Base-by-base conservation (phyloP, 1,140 invertebrate species). In the Drosophila tsacasi region DNA sequence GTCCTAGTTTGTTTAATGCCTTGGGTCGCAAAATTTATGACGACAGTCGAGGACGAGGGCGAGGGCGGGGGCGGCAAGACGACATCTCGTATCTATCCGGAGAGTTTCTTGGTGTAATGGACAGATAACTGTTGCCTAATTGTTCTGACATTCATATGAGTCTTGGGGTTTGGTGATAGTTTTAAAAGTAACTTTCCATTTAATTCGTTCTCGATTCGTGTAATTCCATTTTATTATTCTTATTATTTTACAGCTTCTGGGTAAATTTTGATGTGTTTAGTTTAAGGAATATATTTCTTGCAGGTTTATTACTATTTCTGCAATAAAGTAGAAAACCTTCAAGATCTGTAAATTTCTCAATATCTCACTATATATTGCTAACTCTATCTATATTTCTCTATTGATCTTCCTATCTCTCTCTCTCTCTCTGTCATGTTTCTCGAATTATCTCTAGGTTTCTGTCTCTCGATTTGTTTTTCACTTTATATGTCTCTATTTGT, bases 41-140 rank as follows among this genome's bases (percentile, higher is more conserved):
- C 35, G 63, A 60, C 63, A 55, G 49, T 13, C 23, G 27, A 25
- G 42, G 37, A 7, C 12, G 52, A 32, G 50, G 35, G 30, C 15
- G 25, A 32, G 37, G 25, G 30, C 10, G 35, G n/a, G 39, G 17
- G 8, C 17, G 52, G 21, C 32, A 17, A 47, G 44, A 47, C 32
- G 25, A n/a, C 25, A 47, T 44, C 57, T 65, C 63, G 39, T 66
- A 66, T 73, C 67, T 72, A 60, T 73, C 67, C 69, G 67, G 44
- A 72, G 67, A 73, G 67, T 68, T 73, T 72, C 69, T 68, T 69
- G 74, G 75, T 77, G 80, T 86, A 86, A 86, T 86, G 84, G 85
- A 86, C 83, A 86, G 83, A 86, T 86, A 87, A 86, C 79, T 87
- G 83, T 66, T 83, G 76, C 80, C 83, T 86, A 86, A 86, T 86